Evolutionary conservation across 2,888 invertebrate genomes (phyloP).

Genomic region (Mactromeris polynyma): DNA sequence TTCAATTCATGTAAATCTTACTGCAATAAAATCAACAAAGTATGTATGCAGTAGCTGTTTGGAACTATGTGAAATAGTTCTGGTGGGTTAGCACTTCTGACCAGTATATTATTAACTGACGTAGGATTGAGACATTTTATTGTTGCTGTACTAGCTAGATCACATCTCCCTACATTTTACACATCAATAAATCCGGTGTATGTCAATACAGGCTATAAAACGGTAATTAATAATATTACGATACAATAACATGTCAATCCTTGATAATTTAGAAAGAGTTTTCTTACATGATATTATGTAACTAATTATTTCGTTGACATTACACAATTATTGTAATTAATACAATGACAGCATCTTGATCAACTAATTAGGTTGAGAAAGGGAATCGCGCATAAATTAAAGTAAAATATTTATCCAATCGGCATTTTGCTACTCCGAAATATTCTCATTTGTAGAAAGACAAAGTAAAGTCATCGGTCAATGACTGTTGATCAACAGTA

Average conservation of each 20-base stretch:
- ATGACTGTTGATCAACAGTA: too few species aligned
- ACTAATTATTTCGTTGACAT: not conserved
- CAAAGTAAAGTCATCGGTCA: too few species aligned
- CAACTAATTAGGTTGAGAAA: not conserved
- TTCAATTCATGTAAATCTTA: too few species aligned
- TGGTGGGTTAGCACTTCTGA: too few species aligned
- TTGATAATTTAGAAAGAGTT: not conserved
- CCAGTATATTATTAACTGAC: not conserved
- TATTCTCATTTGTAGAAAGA: too few species aligned
- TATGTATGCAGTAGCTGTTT: too few species aligned
- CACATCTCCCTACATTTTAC: too few species aligned
- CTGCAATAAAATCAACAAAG: too few species aligned
- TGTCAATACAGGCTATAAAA: not conserved
- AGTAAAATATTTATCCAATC: too few species aligned
- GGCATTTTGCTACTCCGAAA: too few species aligned
- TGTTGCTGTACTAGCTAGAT: not conserved
- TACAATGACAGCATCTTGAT: not conserved
- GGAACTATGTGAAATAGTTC: too few species aligned
- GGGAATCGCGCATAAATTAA: too few species aligned
- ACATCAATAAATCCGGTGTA: not conserved
- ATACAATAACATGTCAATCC: conserved; percentile 20
- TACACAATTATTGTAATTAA: not conserved
- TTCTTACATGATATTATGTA: not conserved
- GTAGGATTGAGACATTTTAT: not conserved
- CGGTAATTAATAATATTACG: conserved; percentile 1